A percentile compares a stretch with the other conserved stretches of the same genome.
Conservation (phyloP, 2,113 vertebrate species). For the Oncorhynchus nerka region DNA sequence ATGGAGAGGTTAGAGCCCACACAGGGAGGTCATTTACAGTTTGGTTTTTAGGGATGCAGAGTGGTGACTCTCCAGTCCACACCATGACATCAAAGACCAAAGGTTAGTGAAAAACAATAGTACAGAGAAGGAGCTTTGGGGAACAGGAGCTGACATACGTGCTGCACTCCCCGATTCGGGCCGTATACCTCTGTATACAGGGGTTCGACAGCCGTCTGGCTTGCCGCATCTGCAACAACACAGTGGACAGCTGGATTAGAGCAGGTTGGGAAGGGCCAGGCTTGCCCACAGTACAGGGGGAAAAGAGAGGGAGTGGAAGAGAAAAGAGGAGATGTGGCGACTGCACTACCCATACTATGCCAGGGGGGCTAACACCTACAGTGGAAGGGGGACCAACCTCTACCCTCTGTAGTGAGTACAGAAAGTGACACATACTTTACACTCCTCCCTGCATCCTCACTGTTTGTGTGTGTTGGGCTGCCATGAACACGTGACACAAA, state of each 20-base stretch:
- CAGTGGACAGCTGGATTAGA: slow-evolving; percentile 98
- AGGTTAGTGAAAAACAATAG: slow-evolving; percentile 23
- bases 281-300: slow-evolving; percentile 7
- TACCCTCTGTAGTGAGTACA: slow-evolving; percentile 25
- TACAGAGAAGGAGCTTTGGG: slow-evolving; percentile 37
- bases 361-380: not conserved
- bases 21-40: not conserved
- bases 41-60: not conserved
- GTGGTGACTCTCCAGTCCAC: not conserved
- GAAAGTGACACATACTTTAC: not conserved
- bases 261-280: slow-evolving; percentile 67
- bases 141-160: slow-evolving; percentile 91
- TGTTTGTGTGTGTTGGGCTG: too few relatives aligned
- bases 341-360: not conserved
- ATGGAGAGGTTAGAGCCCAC: not conserved
- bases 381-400: not conserved
- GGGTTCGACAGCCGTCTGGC: slow-evolving; percentile 99
- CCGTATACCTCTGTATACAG: slow-evolving; percentile 99
- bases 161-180: slow-evolving; percentile 94
- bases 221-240: slow-evolving; percentile 99
- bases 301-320: slow-evolving; percentile 21
- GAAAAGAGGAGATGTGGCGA: not conserved
- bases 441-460: not conserved
- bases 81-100: slow-evolving; percentile 25
- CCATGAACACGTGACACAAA: not conserved